Evolutionary conservation across 2,113 vertebrate species (phyloP).

Genomic region (Hemiprocne comata): DNA sequence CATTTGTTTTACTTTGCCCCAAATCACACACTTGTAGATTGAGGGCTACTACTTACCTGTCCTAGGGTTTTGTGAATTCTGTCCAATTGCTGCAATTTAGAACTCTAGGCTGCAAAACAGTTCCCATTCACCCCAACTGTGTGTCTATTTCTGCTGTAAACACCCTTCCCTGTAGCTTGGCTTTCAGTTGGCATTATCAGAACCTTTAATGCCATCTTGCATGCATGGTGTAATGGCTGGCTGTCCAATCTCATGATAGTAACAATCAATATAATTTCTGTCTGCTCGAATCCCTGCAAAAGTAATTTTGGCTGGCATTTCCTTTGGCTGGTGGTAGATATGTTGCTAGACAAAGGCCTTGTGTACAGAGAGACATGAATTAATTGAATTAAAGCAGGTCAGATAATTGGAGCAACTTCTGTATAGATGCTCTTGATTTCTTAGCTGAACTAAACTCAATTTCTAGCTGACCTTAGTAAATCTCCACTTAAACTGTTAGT

Average conservation of each 20-base stretch:
- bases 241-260: not conserved
- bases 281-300: rapidly evolving
- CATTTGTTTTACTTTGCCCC: not conserved
- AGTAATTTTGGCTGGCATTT: not conserved
- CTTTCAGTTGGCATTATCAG: not conserved
- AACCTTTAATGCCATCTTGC: rapidly evolving
- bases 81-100: not conserved
- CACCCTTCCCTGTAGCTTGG: not conserved
- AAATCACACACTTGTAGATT: not conserved
- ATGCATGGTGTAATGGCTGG: not conserved
- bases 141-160: not conserved
- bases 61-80: not conserved
- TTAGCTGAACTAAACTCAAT: not conserved
- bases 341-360: not conserved
- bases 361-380: not conserved
- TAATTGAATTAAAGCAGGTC: not conserved
- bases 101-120: not conserved
- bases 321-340: not conserved
- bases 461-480: not conserved
- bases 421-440: not conserved
- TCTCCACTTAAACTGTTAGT: not conserved
- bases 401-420: not conserved
- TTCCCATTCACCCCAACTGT: not conserved
- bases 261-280: not conserved
- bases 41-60: not conserved